A percentile compares a stretch with the other conserved stretches of the same genome.
Evolutionary conservation across 2,888 invertebrate species (phyloP).

Genomic region (Ormyrus nitidulus): DNA sequence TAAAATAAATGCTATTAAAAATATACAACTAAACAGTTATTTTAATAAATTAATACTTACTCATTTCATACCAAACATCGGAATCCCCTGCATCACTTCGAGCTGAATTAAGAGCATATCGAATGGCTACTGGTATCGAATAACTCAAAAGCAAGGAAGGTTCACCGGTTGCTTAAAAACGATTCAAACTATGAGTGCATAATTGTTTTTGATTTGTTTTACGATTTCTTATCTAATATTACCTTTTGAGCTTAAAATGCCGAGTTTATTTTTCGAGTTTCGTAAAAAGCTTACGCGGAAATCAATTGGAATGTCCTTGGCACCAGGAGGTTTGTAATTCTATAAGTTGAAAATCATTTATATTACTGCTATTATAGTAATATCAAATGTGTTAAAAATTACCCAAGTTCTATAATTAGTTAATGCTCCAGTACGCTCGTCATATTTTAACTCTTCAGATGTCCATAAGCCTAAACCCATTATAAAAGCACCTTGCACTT

Average conservation of each 20-base stretch:
- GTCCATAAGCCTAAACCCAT: conserved; percentile 89
- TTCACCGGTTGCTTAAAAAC: conserved; percentile 77
- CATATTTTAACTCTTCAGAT: conserved; percentile 82
- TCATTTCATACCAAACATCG: conserved; percentile 79
- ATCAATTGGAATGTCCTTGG: conserved; percentile 88
- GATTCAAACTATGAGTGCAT: neutral
- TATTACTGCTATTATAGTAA: too few species aligned
- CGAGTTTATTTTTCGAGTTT: conserved; percentile 81
- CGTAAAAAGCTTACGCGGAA: conserved; percentile 83
- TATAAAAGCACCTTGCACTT: conserved; percentile 87
- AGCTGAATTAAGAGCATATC: conserved; percentile 83
- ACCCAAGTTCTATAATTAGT: conserved; percentile 88
- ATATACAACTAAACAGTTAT: neutral
- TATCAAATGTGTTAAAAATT: conserved; percentile 12
- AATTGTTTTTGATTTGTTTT: neutral
- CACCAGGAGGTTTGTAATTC: conserved; percentile 82
- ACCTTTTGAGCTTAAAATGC: conserved; percentile 86
- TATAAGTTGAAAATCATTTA: neutral
- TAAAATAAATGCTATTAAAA: neutral
- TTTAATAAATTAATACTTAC: conserved; percentile 71
- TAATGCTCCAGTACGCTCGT: conserved; percentile 81
- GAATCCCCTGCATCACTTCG: conserved; percentile 80
- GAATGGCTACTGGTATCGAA: conserved; percentile 79
- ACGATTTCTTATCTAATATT: conserved; percentile 16
- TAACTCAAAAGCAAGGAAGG: conserved; percentile 77